Evolutionary conservation across 2,113 vertebrate species (phyloP), one percentile per base, ranked within the genome.

Genomic region (Corythaixoides concolor): DNA sequence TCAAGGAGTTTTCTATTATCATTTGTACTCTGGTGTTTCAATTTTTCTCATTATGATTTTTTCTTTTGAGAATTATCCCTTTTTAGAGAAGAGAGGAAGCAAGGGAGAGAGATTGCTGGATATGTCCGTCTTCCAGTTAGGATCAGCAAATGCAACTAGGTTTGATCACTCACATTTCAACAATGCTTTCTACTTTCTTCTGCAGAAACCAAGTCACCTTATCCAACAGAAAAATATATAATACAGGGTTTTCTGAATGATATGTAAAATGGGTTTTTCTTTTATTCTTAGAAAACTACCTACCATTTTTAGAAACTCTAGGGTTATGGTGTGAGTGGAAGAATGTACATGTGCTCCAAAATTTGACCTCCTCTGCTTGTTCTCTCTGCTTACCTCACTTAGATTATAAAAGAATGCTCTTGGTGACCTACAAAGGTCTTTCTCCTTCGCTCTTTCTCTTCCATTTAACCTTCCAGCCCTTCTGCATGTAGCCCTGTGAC

Each of bases 1-100:
- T 59, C 52, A 12, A 89, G 78, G 76, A 95, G 21, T 78, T 90
- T 89, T 68, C 47, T 62, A 68, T 68, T 82, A 87, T 32, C 6
- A 3, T 64, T 56, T 72, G 39, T 39, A 64, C 45, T 82, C 60
- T 49, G 23, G 28, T 75, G 41, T 68, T 96, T 85, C 84, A 87
- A 16, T 85, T 78, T 91, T 91, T 94, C 73, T 92, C 74, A 77
- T 89, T 91, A 90, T 52, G 43, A 67, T 86, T 63, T 89, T 88
- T 43, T 70, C 92, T 85, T 96, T 87, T 72, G 77, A 96, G 66
- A 95, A 89, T 85, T 60, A 84, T 50, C 41, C 39, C 43, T 87
- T 81, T 89, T 85, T 32, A 90, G 60, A 91, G 69, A 32, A 70
- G 27, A 83, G 32, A 90, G 30, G 39, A 78, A 93, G 37, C 1